These are phyloP conservation scores for Eupithecia subumbrata DNA, from an alignment of 2,888 invertebrate genomes.

Conservation along the genomic window DNA sequence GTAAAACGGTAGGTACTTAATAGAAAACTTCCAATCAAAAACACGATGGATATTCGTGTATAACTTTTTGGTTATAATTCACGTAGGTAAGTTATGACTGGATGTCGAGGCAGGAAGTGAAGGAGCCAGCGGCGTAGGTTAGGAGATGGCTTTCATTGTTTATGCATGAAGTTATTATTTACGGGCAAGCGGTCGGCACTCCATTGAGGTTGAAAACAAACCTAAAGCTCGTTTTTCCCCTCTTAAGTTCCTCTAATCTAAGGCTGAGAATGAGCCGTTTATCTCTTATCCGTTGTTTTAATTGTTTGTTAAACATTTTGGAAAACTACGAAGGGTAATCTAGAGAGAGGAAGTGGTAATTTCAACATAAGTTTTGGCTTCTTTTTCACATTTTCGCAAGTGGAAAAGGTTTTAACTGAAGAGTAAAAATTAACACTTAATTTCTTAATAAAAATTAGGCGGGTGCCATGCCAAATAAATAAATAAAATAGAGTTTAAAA, in stretches of 20 bases:
- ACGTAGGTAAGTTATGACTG: conserved; percentile 63
- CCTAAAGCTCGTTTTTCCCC: conserved; percentile 15
- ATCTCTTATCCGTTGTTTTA: not conserved
- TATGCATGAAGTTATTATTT: conserved; percentile 79
- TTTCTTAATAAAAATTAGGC: not conserved
- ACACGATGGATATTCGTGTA: conserved; percentile 4
- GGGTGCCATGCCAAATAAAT: no score
- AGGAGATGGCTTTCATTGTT: conserved; percentile 67
- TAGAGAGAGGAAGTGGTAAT: not conserved
- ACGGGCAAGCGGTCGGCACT: conserved; percentile 52
- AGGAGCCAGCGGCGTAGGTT: conserved; percentile 51
- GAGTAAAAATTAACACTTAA: not conserved
- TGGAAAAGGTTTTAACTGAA: not conserved
- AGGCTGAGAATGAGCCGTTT: not conserved
- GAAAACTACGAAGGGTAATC: not conserved
- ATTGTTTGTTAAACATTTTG: not conserved
- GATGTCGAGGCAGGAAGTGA: conserved; percentile 53
- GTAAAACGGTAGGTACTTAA: not conserved
- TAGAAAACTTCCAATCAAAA: not conserved
- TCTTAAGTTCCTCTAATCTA: not conserved
- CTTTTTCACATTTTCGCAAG: not conserved
- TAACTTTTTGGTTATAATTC: conserved; percentile 55
- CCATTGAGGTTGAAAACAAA: conserved; percentile 35
- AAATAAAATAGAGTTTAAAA: no score
- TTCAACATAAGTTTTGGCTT: not conserved